Percentiles rank a stretch among this genome's conserved stretches.
These are phyloP conservation scores for Neodiprion pinetum DNA, from an alignment of 1,140 invertebrate species.

Conservation along the genomic window DNA sequence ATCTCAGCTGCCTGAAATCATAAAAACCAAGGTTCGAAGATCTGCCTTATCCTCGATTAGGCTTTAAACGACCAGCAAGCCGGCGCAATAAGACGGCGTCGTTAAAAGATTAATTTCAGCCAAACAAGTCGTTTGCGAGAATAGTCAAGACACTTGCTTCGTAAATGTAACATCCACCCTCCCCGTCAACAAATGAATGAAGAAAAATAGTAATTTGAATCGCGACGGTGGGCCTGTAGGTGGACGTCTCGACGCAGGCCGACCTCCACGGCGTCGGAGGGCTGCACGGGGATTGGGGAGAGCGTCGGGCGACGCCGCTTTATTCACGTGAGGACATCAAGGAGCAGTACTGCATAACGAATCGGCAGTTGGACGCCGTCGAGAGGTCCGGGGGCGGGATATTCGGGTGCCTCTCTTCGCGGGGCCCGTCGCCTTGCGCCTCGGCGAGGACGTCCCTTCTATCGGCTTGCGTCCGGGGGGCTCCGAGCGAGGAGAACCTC, in stretches of 20 bases:
- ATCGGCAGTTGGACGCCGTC: slow-evolving; percentile 84
- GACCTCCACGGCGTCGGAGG: slow-evolving; percentile 50
- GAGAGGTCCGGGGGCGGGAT: slow-evolving; percentile 78
- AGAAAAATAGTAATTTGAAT: slow-evolving; percentile 10
- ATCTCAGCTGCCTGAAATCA: too few relatives aligned
- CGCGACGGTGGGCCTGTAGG: slow-evolving; percentile 36
- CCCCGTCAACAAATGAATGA: not conserved
- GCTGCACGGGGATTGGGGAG: slow-evolving; percentile 48
- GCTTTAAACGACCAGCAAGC: too few relatives aligned
- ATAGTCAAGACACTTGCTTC: too few relatives aligned
- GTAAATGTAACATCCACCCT: not conserved
- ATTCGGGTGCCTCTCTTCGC: slow-evolving; percentile 81
- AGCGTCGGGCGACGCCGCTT: slow-evolving; percentile 67
- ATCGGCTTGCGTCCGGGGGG: slow-evolving; percentile 84
- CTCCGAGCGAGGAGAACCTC: slow-evolving; percentile 86
- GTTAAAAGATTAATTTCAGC: too few relatives aligned
- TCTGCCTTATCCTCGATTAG: too few relatives aligned
- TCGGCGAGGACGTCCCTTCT: slow-evolving; percentile 74
- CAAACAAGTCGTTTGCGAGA: too few relatives aligned
- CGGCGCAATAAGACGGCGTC: too few relatives aligned
- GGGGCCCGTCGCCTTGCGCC: slow-evolving; percentile 60
- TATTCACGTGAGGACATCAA: slow-evolving; percentile 90
- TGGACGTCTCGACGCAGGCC: slow-evolving; percentile 61
- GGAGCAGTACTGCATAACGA: slow-evolving; percentile 92
- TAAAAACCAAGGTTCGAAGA: too few relatives aligned